phyloP scores from a whole-genome alignment of 2,797 vertebrate species.

The Schizopygopsis malacanthus region DNA sequence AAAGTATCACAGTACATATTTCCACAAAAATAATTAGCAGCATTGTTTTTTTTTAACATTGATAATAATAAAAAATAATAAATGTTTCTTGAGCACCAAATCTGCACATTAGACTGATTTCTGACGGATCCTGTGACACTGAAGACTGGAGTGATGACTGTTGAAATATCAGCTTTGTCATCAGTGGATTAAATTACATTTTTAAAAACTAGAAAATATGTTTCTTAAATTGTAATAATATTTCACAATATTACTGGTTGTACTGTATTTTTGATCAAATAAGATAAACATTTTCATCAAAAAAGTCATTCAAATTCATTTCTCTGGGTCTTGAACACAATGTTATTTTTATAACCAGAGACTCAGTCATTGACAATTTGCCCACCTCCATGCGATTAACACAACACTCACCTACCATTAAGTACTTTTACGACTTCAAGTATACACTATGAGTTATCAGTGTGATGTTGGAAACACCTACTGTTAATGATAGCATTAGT shows the following conservation, averaged over 20 bases:
- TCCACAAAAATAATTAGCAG: no score
- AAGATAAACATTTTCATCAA: no score
- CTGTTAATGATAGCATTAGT: neutral
- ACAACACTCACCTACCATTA: neutral
- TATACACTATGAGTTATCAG: neutral
- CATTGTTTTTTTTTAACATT: no score
- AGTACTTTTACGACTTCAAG: neutral
- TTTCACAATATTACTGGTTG: neutral
- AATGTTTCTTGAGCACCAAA: neutral
- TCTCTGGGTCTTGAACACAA: neutral
- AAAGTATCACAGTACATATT: no score
- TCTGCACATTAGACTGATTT: neutral
- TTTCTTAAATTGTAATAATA: neutral
- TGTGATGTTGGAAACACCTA: neutral
- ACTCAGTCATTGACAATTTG: neutral
- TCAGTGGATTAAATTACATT: neutral
- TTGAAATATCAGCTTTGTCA: neutral
- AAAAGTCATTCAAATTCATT: neutral
- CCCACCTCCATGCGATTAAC: neutral
- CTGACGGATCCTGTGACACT: neutral
- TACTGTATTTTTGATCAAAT: neutral
- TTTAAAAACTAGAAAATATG: neutral
- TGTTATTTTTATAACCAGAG: neutral
- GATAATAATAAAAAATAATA: no score
- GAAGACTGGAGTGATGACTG: neutral